These are phyloP conservation scores for Condylostylus longicornis DNA, from an alignment of 1,140 invertebrate species.

Conservation along the genomic window DNA sequence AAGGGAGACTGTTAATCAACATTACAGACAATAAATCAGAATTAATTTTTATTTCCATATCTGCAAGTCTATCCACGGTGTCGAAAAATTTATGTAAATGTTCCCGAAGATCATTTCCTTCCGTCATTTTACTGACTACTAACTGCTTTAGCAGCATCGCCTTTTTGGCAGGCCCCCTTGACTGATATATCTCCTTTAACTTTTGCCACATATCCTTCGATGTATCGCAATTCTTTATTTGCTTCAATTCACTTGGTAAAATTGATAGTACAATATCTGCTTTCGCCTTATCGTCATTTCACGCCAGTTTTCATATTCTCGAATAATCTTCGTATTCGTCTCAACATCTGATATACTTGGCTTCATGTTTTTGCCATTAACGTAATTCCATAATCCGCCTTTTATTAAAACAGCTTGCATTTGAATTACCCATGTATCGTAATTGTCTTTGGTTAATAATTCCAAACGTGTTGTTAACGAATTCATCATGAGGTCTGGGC, in stretches of 20 bases:
- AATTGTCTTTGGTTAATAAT: constrained; percentile 4
- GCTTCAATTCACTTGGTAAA: constrained; percentile 10
- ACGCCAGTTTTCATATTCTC: too few relatives aligned
- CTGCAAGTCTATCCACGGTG: constrained; percentile 11
- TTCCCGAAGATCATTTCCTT: constrained; percentile 9
- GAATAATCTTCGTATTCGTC: too few relatives aligned
- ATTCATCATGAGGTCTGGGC: constrained; percentile 1
- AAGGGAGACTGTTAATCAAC: too few relatives aligned
- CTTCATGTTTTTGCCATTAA: constrained; percentile 7
- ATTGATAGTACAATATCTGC: constrained; percentile 11
- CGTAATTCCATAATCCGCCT: constrained; percentile 13
- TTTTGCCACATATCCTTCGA: constrained; percentile 14
- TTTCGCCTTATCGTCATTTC: constrained; percentile 11
- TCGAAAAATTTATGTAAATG: constrained; percentile 15
- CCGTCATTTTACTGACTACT: constrained; percentile 10
- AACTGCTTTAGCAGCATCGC: constrained; percentile 16
- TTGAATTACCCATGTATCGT: constrained; percentile 16
- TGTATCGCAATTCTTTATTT: constrained; percentile 9
- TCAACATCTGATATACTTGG: constrained; percentile 3
- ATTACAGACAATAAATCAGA: too few relatives aligned
- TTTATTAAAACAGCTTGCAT: constrained; percentile 13
- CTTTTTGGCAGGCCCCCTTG: constrained; percentile 14
- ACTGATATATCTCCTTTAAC: constrained; percentile 11
- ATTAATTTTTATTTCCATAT: too few relatives aligned
- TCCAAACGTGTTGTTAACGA: neutral